Percentiles rank a stretch among this genome's conserved stretches.
Evolutionary conservation across 1,140 invertebrate genomes (phyloP).

Genomic region (Bombyx mori): ASM3026992v2 NC_085111.1:15289001-15289500

Average conservation of each 20-base stretch:
- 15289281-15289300: constrained; percentile 30
- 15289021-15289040: constrained; percentile 27
- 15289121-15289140: constrained; percentile 26
- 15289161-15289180: constrained; percentile 24
- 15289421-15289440: not conserved
- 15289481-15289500: constrained; percentile 44
- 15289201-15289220: constrained; percentile 1
- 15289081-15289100: constrained; percentile 14
- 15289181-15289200: constrained; percentile 8
- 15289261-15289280: constrained; percentile 17
- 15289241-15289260: constrained; percentile 27
- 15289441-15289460: constrained; percentile 19
- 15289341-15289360: constrained; percentile 38
- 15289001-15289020: constrained; percentile 38
- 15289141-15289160: constrained; percentile 28
- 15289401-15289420: too few relatives aligned
- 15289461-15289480: constrained; percentile 31
- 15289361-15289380: constrained; percentile 6
- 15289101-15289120: constrained; percentile 34
- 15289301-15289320: constrained; percentile 12
- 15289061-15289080: constrained; percentile 22
- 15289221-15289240: not conserved
- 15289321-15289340: constrained; percentile 24
- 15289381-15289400: too few relatives aligned
- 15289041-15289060: constrained; percentile 42